Percentiles rank a stretch among this genome's conserved stretches.
These are phyloP conservation scores for Asobara japonica DNA, from an alignment of 1,140 invertebrate species.

Conservation along the genomic window DNA sequence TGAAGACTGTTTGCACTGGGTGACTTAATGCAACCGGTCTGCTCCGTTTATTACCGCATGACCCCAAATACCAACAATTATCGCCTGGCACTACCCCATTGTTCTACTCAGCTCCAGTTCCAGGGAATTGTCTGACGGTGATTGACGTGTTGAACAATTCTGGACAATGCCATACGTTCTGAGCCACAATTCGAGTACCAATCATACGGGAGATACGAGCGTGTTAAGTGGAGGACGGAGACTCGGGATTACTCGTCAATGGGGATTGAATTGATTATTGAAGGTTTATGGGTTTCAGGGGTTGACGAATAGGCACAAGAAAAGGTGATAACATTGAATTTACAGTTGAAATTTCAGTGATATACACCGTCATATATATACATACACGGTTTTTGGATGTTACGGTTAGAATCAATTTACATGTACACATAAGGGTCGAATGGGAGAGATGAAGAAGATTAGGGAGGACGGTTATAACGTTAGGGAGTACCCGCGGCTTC, in stretches of 20 bases:
- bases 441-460: no score
- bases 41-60: neutral
- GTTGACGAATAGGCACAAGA: no score
- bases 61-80: neutral
- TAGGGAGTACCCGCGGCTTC: no score
- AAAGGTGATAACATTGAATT: no score
- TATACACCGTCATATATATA: no score
- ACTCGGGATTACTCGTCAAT: neutral
- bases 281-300: neutral
- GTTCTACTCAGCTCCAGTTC: no score
- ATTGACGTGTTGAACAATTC: constrained; percentile 6
- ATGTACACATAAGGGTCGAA: no score
- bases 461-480: no score
- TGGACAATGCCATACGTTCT: constrained; percentile 1
- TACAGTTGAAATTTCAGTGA: no score
- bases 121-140: neutral
- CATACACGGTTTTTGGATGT: no score
- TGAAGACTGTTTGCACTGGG: neutral
- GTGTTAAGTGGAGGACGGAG: neutral
- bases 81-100: neutral
- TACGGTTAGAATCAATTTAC: no score
- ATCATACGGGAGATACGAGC: neutral
- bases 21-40: neutral
- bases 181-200: neutral
- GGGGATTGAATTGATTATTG: neutral